phyloP scores from a whole-genome alignment of 2,113 vertebrate species.

The Macquaria ambigua region DNA sequence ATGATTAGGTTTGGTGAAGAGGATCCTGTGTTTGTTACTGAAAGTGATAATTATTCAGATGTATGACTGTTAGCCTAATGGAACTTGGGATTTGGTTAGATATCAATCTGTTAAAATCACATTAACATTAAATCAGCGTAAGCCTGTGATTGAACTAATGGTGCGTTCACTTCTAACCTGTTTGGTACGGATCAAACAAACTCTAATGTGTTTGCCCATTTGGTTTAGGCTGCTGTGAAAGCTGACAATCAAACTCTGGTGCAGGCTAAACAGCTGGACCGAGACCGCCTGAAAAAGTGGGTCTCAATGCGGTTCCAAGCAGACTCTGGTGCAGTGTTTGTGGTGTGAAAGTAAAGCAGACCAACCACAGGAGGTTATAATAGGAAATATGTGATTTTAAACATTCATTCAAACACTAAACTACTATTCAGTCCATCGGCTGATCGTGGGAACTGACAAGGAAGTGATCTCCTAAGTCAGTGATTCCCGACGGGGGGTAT shows the following conservation, averaged over 20 bases:
- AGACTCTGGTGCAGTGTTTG: neutral
- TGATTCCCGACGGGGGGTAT: neutral
- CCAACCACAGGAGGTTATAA: neutral
- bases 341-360: neutral
- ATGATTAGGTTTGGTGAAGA: slow-evolving; percentile 24
- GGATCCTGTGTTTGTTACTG: neutral
- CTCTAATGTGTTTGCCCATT: neutral
- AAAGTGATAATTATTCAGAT: slow-evolving; percentile 14
- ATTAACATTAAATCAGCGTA: neutral
- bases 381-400: neutral
- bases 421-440: neutral
- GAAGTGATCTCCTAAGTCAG: neutral
- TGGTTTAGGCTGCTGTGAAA: neutral
- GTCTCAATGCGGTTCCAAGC: neutral
- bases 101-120: neutral
- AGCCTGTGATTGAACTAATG: neutral
- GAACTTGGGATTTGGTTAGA: neutral
- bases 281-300: neutral
- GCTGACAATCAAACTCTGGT: neutral
- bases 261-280: neutral
- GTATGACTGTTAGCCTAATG: neutral
- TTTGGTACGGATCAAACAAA: neutral
- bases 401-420: neutral
- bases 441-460: neutral
- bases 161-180: neutral